These are phyloP conservation scores for Heliconius ismenius DNA, from an alignment of 2,888 invertebrate genomes.

Conservation along the genomic window DNA sequence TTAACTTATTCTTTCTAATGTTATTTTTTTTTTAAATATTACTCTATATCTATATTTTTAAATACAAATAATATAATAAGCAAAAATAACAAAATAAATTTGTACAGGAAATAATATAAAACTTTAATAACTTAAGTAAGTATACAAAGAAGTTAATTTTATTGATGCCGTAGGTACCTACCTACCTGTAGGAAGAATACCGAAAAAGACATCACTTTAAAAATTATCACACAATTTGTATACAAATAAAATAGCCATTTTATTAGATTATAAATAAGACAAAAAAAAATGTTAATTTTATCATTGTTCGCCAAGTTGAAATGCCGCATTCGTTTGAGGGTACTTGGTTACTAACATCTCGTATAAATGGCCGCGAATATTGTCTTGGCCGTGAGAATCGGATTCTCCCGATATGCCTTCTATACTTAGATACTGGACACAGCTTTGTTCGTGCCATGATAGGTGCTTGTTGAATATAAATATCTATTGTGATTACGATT, in stretches of 20 bases:
- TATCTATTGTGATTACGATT: slow-evolving; percentile 25
- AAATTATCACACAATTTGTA: slow-evolving; percentile 14
- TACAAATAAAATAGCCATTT: slow-evolving; percentile 17
- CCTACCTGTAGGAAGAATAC: not conserved
- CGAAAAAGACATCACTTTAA: slow-evolving; percentile 3
- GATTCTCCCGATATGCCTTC: slow-evolving; percentile 53
- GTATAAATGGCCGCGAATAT: slow-evolving; percentile 58
- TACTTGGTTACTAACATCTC: slow-evolving; percentile 42
- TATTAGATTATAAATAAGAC: slow-evolving; percentile 17
- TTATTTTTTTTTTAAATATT: too few relatives aligned
- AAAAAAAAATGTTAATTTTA: slow-evolving; percentile 9
- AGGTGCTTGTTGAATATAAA: slow-evolving; percentile 29
- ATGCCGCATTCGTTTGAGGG: slow-evolving; percentile 49
- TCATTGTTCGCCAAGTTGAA: slow-evolving; percentile 9
- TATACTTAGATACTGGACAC: slow-evolving; percentile 47
- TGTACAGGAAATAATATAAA: not conserved
- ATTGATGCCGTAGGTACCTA: too few relatives aligned
- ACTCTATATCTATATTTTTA: not conserved
- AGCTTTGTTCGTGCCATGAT: slow-evolving; percentile 45
- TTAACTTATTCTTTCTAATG: too few relatives aligned
- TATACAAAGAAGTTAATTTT: slow-evolving; percentile 6
- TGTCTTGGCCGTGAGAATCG: slow-evolving; percentile 69
- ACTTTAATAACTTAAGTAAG: not conserved
- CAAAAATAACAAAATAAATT: not conserved
- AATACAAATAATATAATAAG: not conserved